Evolutionary conservation across 2,797 vertebrate species (phyloP), one percentile per base, ranked within the genome.

Genomic region (Pangasius djambal): DNA sequence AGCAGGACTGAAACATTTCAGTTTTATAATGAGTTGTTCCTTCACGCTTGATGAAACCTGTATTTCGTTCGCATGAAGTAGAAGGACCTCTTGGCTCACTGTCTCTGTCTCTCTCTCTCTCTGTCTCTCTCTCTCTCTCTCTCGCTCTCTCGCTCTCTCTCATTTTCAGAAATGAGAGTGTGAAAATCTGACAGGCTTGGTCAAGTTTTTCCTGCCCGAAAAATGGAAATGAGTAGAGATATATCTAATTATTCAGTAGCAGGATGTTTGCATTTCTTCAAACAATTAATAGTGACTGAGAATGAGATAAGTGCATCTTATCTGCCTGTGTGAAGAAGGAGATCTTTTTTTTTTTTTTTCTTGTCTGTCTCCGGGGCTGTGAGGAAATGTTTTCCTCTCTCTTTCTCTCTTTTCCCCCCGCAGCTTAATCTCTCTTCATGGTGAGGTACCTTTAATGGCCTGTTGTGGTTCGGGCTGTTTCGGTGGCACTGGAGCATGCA

Each of bases 31-130:
- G 92, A 96, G 94, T 92, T 52, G 89, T 92, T 93, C 91, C 94
- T 95, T 94, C 95, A 95, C 95, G 93, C 95, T 95, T 88, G 91
- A 92, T 92, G 94, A 94, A 94, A 95, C 95, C 93, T 95, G 93
- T 93, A 94, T 94, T 92, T 85, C 91, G 87, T 92, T 93, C 91
- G 88, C 94, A 88, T 78, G 74, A 94, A 94, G 94, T 91, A 89
- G 93, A 93, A 81, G 89, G 92, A 93, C 93, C 94, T 94, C 94
- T 94, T 91, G 89, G 86, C 93, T 93, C 92, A 83, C 31, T 12
- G n/a, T 88, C 86, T 44, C 31, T 12, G n/a, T 88, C 86, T 88
- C 44, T 88, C 81, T 57, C 37, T 82, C n/a, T 69, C 78, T 88
- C 86, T 88, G 34, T 88, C 81, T 57, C 37, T 82, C n/a, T 69